These are phyloP conservation scores for Condylostylus longicornis DNA, from an alignment of 1,140 invertebrate genomes.

Conservation along the genomic window DNA sequence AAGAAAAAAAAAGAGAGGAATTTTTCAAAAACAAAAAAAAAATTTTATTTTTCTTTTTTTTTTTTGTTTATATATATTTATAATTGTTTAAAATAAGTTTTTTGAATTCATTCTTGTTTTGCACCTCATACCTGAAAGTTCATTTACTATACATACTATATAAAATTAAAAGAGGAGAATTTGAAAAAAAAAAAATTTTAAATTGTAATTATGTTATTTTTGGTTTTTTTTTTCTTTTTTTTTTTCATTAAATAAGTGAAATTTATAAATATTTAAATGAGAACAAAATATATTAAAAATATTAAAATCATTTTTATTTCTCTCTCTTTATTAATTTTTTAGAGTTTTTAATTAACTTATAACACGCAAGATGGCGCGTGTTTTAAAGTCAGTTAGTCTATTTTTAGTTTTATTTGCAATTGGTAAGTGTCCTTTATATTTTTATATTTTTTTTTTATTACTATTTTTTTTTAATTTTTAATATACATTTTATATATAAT, in stretches of 20 bases:
- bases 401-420: constrained; percentile 21
- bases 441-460: no score
- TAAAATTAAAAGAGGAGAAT: no score
- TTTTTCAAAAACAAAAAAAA: constrained; percentile 3
- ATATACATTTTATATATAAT: no score
- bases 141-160: no score
- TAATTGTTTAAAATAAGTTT: no score
- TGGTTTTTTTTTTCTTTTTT: constrained; percentile 9
- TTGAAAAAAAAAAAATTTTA: no score
- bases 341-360: not conserved
- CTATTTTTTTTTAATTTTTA: not conserved
- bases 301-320: no score
- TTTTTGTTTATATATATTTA: not conserved
- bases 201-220: no score
- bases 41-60: not conserved
- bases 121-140: no score
- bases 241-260: not conserved
- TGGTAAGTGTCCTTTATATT: constrained; percentile 19
- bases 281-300: no score
- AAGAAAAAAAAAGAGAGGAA: constrained; percentile 5
- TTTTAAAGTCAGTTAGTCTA: constrained; percentile 23
- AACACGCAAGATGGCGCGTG: constrained; percentile 22
- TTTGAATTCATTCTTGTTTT: no score
- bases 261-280: no score
- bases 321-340: not conserved